Evolutionary conservation across 2,888 invertebrate species (phyloP), one percentile per base, ranked within the genome.

Genomic region (Xestia c-nigrum): DNA sequence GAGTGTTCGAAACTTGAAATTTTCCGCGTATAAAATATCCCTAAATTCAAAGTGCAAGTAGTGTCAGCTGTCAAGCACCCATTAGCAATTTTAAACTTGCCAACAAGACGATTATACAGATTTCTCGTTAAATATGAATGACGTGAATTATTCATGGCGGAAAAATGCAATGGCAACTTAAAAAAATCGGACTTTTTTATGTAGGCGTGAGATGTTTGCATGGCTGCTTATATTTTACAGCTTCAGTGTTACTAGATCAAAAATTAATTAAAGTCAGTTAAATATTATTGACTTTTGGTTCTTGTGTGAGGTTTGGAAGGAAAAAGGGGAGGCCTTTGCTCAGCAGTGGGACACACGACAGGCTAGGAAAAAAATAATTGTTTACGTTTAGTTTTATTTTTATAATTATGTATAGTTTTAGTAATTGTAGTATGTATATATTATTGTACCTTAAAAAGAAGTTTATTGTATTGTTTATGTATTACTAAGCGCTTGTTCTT

Each of bases 101-200:
- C 43, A 81, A 21, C 81, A 59, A 76, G 55, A 68, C 66, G 72
- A 83, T 84, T 85, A 84, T 74, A 80, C 81, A 80, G 79, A 86
- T 85, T 78, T 85, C 81, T 80, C 63, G 82, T 85, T 83, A 86
- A 85, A 87, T 85, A 81, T 83, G 85, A 87, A 89, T 87, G 75
- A 61, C 63, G 80, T 88, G 81, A 88, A 88, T 88, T 83, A 81
- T 83, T 86, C 80, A 84, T 76, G 21, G 57, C 47, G 65, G 78
- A 80, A 88, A 87, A 84, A 85, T 84, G 87, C 82, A 89, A 76
- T 77, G 65, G 38, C 70, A 76, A 64, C 55, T 66, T 72, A 64
- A 43, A 63, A 74, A 73, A 78, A 77, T 73, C 68, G n/a, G 19
- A 7, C 4, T 64, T 69, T 69, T 43, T 74, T 73, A 46, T 75